Percentiles rank a stretch among this genome's conserved stretches.
These are phyloP conservation scores for Sebastes itinus DNA, from an alignment of 2,797 vertebrate genomes.

Conservation along the genomic window DNA sequence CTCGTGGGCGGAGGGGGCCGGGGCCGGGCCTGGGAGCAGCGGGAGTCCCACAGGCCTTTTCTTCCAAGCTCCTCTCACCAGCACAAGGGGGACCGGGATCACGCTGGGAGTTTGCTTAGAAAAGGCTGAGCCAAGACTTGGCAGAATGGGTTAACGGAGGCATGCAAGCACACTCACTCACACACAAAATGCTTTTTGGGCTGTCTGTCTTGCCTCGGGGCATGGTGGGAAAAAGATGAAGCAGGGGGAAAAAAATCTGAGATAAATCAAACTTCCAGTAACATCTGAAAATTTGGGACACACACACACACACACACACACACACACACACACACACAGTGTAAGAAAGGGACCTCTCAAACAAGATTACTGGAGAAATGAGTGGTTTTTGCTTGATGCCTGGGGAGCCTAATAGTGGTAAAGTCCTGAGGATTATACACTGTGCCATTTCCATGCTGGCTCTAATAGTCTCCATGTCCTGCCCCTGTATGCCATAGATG, in stretches of 20 bases:
- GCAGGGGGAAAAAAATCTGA: constrained; percentile 10
- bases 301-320: constrained; percentile 13
- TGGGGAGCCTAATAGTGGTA: constrained; percentile 69
- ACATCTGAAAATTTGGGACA: constrained; percentile 56
- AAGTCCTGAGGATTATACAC: constrained; percentile 76
- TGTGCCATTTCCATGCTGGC: constrained; percentile 74
- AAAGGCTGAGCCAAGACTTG: constrained; percentile 73
- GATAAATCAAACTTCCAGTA: constrained; percentile 74
- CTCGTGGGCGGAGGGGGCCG: constrained; percentile 61
- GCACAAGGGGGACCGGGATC: constrained; percentile 74
- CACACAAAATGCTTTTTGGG: constrained; percentile 52
- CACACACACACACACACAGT: neutral
- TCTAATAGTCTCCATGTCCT: constrained; percentile 82
- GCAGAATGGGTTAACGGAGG: constrained; percentile 80
- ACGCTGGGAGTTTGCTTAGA: constrained; percentile 84
- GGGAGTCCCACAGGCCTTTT: constrained; percentile 78
- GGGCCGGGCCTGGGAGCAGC: constrained; percentile 72
- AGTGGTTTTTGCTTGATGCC: constrained; percentile 67
- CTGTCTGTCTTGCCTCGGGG: constrained; percentile 67
- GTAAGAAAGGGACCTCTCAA: constrained; percentile 55
- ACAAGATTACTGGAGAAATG: constrained; percentile 74
- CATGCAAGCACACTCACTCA: constrained; percentile 45
- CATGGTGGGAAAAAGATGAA: constrained; percentile 65
- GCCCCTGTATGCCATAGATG: constrained; percentile 77
- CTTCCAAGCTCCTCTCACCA: constrained; percentile 72